Evolutionary conservation across 2,888 invertebrate genomes (phyloP), one percentile per base, ranked within the genome.

Genomic region (Dicyrtoma fusca): DNA sequence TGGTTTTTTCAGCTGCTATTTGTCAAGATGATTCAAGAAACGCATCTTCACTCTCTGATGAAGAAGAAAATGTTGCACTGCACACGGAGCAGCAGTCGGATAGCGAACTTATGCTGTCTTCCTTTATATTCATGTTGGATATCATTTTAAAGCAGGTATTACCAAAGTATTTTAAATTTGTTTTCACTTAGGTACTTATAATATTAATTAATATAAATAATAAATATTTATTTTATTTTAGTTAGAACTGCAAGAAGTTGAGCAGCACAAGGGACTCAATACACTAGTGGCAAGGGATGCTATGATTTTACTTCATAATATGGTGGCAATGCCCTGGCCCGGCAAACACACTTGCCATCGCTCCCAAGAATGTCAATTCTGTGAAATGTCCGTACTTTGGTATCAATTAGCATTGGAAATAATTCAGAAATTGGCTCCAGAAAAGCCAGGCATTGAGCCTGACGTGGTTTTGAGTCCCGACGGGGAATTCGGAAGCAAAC

Each of bases 41-140:
- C 74, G 87, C 89, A 1, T 89, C 89, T 1, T 89, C 89, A 53
- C 85, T 90, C 75, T 90, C 90, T 1, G 90, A 90, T 77, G 90
- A 90, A 77, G 87, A 87, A 4, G 79, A 81, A 61, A 76, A 78
- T 64, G 75, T 79, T 11, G 76, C 78, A n/a, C 86, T 88, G 61
- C 87, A 87, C 75, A 88, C 88, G 74, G 90, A 90, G 81, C 91
- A 90, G 71, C 89, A 90, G 77, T 87, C 88, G 0, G 90, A 90
- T 79, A 87, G 88, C 17, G 91, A 91, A 81, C 86, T 90, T 68
- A 94, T 95, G 83, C 86, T 97, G n/a, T 92, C 93, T 0, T 97
- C 97, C 82, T 97, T 95, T 83, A 94, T 97, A 78, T 88, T 97
- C 49, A 97, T 98, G 95, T 86, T 98, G 76, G 98, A 99, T 82